phyloP scores from a whole-genome alignment of 2,797 vertebrate genomes.

The Erpetoichthys calabaricus region DNA sequence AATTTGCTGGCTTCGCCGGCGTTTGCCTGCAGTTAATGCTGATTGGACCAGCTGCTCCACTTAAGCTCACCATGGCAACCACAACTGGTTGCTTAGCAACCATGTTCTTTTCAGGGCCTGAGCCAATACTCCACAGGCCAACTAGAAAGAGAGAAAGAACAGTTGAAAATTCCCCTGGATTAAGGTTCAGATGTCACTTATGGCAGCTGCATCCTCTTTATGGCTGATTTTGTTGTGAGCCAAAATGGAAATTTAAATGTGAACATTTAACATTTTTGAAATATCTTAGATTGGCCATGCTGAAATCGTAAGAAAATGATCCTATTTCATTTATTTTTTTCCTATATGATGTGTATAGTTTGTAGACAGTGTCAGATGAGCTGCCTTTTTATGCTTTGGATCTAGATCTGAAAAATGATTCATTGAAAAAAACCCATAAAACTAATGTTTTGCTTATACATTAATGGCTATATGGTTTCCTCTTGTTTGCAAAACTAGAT shows the following conservation, averaged over 20 bases:
- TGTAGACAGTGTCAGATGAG: too few species aligned
- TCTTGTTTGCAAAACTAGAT: too few species aligned
- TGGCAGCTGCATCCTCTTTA: constrained; percentile 23
- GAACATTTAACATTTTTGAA: too few species aligned
- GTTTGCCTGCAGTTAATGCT: constrained; percentile 69
- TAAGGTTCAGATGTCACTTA: constrained; percentile 19
- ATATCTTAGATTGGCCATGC: too few species aligned
- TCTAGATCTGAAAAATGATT: too few species aligned
- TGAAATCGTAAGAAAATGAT: too few species aligned
- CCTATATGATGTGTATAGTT: too few species aligned
- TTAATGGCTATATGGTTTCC: too few species aligned
- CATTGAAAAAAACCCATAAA: too few species aligned
- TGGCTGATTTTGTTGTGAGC: constrained; percentile 22
- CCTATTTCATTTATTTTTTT: too few species aligned
- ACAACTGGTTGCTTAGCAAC: constrained; percentile 90
- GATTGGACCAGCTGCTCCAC: constrained; percentile 91
- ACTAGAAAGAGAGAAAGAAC: constrained; percentile 30
- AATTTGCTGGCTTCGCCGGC: constrained; percentile 67
- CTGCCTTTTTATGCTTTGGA: too few species aligned
- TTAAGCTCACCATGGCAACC: constrained; percentile 95
- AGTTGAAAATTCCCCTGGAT: constrained; percentile 57
- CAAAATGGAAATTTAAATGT: constrained; percentile 23
- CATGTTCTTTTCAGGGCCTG: constrained; percentile 61
- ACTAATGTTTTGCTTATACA: too few species aligned
- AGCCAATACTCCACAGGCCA: constrained; percentile 76